phyloP scores from a whole-genome alignment of 2,113 vertebrate genomes.

The Athene noctua region DNA sequence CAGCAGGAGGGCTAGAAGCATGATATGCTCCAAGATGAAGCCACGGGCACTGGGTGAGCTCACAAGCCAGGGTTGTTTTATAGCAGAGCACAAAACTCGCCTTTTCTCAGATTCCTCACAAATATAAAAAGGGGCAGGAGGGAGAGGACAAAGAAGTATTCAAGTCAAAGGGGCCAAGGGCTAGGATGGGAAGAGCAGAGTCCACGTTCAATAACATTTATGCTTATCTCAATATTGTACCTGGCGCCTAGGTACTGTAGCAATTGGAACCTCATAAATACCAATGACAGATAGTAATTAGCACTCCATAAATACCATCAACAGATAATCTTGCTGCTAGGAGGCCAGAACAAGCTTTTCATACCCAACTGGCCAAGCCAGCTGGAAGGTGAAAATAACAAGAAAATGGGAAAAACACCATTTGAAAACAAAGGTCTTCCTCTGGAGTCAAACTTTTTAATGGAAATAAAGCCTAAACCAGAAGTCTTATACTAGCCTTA shows the following conservation, averaged over 20 bases:
- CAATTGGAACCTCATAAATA: slow-evolving; percentile 26
- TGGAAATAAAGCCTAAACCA: slow-evolving; percentile 10
- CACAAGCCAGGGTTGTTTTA: background rate
- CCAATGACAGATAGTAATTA: slow-evolving; percentile 20
- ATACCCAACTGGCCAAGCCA: slow-evolving; percentile 2
- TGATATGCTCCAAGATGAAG: accelerated
- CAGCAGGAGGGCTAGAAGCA: background rate
- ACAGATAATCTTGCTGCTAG: background rate
- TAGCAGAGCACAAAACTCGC: background rate
- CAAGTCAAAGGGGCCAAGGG: background rate
- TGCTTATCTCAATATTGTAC: slow-evolving; percentile 38
- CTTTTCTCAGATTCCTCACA: background rate
- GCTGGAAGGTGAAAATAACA: slow-evolving; percentile 13
- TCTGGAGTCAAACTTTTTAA: background rate
- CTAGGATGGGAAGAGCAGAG: background rate
- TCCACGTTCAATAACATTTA: background rate
- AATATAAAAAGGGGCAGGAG: background rate
- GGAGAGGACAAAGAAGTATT: background rate
- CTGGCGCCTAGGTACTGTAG: background rate
- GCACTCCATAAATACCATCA: background rate
- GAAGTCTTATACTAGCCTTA: background rate
- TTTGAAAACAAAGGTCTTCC: background rate
- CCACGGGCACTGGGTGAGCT: accelerated
- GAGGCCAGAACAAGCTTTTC: slow-evolving; percentile 25
- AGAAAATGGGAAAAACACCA: background rate